These are phyloP conservation scores for Lepus townsendii DNA, from an alignment of 2,797 vertebrate genomes.

Conservation along the genomic window DNA sequence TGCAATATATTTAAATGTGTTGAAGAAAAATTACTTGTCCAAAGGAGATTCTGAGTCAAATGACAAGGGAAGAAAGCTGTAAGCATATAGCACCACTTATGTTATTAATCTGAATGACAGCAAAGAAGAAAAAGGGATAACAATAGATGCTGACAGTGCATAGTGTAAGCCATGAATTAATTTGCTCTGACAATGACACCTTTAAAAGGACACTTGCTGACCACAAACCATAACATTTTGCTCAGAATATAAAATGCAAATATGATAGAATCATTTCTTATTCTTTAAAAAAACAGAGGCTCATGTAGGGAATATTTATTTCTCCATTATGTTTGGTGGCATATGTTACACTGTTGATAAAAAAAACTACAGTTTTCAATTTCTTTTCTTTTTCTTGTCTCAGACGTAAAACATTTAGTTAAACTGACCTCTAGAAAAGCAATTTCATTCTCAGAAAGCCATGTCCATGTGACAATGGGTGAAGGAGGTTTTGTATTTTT, in stretches of 20 bases:
- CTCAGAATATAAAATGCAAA: constrained; percentile 68
- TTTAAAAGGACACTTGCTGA: constrained; percentile 81
- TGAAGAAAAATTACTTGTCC: constrained; percentile 82
- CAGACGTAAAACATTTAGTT: constrained; percentile 28
- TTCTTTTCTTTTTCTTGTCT: background rate
- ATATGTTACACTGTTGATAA: constrained; percentile 37
- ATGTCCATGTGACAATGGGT: background rate
- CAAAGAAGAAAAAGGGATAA: constrained; percentile 78
- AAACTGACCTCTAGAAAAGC: background rate
- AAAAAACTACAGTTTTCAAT: background rate
- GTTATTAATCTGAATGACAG: constrained; percentile 87
- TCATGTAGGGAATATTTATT: constrained; percentile 35
- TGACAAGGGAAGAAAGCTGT: constrained; percentile 75
- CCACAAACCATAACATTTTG: constrained; percentile 71
- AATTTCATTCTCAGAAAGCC: background rate
- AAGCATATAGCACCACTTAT: constrained; percentile 73
- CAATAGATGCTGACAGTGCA: constrained; percentile 79
- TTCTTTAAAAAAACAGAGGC: background rate
- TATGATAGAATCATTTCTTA: background rate
- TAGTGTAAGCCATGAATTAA: constrained; percentile 82
- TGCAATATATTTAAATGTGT: constrained; percentile 72
- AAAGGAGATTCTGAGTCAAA: constrained; percentile 75
- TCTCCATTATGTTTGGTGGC: background rate
- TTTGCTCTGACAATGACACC: constrained; percentile 81
- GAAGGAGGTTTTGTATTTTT: background rate